Percentiles rank a stretch among this genome's conserved stretches.
phyloP scores from a whole-genome alignment of 1,140 invertebrate genomes.

The Heliconius hermathena region DNA sequence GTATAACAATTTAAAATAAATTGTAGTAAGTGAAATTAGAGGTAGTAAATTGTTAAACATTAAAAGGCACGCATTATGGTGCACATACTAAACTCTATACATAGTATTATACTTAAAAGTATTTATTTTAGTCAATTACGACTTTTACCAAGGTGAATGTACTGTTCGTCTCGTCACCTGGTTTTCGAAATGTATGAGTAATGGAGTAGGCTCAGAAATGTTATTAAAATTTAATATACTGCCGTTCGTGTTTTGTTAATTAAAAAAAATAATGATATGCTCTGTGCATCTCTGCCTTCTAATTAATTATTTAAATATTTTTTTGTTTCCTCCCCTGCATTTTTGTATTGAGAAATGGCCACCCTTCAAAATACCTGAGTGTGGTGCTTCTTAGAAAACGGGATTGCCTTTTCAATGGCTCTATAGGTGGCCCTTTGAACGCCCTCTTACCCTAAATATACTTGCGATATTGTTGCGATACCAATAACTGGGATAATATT shows the following conservation, averaged over 20 bases:
- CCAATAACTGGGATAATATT: conserved; percentile 22
- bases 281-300: too few species aligned
- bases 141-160: neutral
- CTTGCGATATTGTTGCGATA: conserved; percentile 16
- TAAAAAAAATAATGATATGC: too few species aligned
- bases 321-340: neutral
- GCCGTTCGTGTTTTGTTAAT: too few species aligned
- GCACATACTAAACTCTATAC: too few species aligned
- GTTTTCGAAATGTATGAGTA: neutral
- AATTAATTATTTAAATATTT: too few species aligned
- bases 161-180: neutral
- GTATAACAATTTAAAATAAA: neutral
- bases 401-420: conserved; percentile 37
- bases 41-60: neutral
- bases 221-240: neutral
- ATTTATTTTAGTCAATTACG: neutral
- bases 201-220: neutral
- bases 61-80: too few species aligned
- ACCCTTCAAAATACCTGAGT: conserved; percentile 32
- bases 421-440: conserved; percentile 26
- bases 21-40: neutral
- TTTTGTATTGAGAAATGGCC: conserved; percentile 16
- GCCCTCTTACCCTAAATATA: conserved; percentile 19
- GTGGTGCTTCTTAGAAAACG: conserved; percentile 34
- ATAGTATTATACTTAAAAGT: neutral